Evolutionary conservation across 2,113 vertebrate species (phyloP), one percentile per base, ranked within the genome.

Genomic region (Salvelinus alpinus): DNA sequence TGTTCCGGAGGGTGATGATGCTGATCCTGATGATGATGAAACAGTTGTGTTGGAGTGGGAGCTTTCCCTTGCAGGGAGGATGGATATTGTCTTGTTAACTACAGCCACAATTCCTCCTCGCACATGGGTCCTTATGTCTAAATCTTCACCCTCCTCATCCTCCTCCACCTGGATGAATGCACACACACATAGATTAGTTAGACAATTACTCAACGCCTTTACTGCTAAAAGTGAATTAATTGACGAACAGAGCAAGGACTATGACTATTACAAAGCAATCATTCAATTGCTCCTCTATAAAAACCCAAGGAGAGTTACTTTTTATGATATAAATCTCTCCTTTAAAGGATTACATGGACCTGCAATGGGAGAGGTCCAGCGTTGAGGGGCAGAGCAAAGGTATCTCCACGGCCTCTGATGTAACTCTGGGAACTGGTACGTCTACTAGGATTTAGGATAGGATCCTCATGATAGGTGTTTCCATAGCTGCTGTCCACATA

Each of bases 81-180:
- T 29, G 72, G 57, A 62, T 66, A 59, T 4, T 31, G 78, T 79
- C 66, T 86, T 93, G 77, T 89, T 90, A 34, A 88, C 71, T 14
- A 80, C 78, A 48, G 82, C 81, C 34, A 81, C 78, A 74, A 80
- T 81, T 34, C 73, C 82, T 80, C 88, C 89, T 47, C 74, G 89
- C 57, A 80, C 80, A 2, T 75, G 84, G n/a, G 71, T 93, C 73
- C 75, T 81, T 66, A 85, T 44, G 77, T 91, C 89, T 75, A 91
- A 86, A 85, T 93, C 91, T 78, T 92, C 91, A 54, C 89, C 90
- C 5, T 94, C 91, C 59, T 90, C 90, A 8, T 92, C 90, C 3
- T 90, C 91, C 62, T 80, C 84, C 60, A 84, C 86, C 94, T 94
- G 71, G 2, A 78, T 34, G 47, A n/a, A 57, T 76, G 81, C 0